These are phyloP conservation scores for Drosophila tani DNA, from an alignment of 1,140 invertebrate genomes.

Conservation along the genomic window DNA sequence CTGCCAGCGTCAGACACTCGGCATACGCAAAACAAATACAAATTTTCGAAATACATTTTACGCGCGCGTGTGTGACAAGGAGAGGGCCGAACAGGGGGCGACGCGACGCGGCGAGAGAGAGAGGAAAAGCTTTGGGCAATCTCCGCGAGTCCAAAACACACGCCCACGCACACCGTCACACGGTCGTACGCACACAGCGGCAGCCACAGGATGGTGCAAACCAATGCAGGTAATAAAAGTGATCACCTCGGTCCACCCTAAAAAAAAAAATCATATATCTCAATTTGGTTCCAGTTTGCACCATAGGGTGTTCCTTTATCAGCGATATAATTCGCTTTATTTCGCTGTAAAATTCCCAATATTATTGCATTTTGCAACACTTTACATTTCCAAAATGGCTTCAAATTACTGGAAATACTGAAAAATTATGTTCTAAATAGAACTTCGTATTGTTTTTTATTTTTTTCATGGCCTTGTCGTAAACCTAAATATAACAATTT, in stretches of 20 bases:
- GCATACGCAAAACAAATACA: slow-evolving; percentile 53
- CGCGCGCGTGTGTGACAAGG: slow-evolving; percentile 33
- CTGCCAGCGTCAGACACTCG: slow-evolving; percentile 25
- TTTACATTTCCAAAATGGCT: neutral
- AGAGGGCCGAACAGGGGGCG: neutral
- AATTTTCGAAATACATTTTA: slow-evolving; percentile 52
- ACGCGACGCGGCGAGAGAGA: slow-evolving; percentile 1
- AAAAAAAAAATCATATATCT: slow-evolving; percentile 6
- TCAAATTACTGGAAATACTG: too few relatives aligned
- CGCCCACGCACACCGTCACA: slow-evolving; percentile 36
- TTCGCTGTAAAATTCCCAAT: neutral
- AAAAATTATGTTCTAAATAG: neutral
- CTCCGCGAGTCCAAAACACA: slow-evolving; percentile 53
- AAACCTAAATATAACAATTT: neutral
- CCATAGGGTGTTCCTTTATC: neutral
- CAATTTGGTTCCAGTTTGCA: neutral
- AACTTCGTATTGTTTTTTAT: too few relatives aligned
- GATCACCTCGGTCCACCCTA: slow-evolving; percentile 2
- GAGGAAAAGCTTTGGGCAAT: slow-evolving; percentile 52
- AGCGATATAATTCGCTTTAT: too few relatives aligned
- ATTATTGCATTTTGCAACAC: neutral
- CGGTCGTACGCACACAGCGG: slow-evolving; percentile 5
- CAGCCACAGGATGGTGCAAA: slow-evolving; percentile 69
- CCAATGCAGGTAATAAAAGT: slow-evolving; percentile 70
- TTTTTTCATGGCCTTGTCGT: too few relatives aligned